Conservation (phyloP, 2,888 invertebrate species). For the Cistogaster globosa region DNA sequence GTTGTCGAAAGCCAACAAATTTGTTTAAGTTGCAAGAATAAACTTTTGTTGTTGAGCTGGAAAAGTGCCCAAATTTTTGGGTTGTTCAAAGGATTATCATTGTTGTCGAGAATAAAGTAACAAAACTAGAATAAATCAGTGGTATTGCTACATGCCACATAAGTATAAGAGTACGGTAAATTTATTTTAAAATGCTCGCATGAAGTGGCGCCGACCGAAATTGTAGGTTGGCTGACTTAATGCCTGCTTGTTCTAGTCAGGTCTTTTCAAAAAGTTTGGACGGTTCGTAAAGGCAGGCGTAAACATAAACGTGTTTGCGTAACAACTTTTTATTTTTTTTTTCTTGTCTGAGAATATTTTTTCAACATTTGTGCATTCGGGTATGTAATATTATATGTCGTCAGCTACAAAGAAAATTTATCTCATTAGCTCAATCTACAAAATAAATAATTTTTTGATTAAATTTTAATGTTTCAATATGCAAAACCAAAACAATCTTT, state of each 20-base stretch:
- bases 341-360: background rate
- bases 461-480: no score
- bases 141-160: slow-evolving; percentile 68
- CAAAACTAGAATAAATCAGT: slow-evolving; percentile 45
- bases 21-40: slow-evolving; percentile 60
- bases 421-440: background rate
- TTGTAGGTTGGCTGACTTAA: slow-evolving; percentile 64
- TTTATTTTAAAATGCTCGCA: slow-evolving; percentile 49
- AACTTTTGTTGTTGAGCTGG: slow-evolving; percentile 67
- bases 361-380: slow-evolving; percentile 1
- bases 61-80: slow-evolving; percentile 72
- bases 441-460: no score
- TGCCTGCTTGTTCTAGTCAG: slow-evolving; percentile 47
- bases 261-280: slow-evolving; percentile 19
- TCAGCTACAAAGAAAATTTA: no score
- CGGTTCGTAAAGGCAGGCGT: slow-evolving; percentile 56
- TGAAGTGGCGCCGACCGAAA: slow-evolving; percentile 65
- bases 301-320: slow-evolving; percentile 1
- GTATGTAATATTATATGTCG: background rate
- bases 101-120: slow-evolving; percentile 59
- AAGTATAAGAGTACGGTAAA: slow-evolving; percentile 47
- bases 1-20: slow-evolving; percentile 63
- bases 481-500: no score
- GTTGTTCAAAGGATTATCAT: slow-evolving; percentile 70
- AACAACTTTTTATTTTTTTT: background rate